phyloP scores from a whole-genome alignment of 2,888 invertebrate species.

The Sminthurinus aureus region DNA sequence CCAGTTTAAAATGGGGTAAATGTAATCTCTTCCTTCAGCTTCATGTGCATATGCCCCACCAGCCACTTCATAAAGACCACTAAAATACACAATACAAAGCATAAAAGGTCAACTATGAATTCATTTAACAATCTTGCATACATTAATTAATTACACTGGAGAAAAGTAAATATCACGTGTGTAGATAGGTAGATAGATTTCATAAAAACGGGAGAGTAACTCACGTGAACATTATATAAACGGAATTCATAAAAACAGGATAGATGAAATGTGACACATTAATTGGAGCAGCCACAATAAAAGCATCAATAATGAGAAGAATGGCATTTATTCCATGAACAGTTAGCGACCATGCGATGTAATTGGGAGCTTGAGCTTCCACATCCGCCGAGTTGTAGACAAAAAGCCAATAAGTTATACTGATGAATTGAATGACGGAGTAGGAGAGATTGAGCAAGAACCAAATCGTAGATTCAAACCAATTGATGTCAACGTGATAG shows the following conservation, averaged over 20 bases:
- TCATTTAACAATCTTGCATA: neutral
- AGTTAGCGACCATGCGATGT: neutral
- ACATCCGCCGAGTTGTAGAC: neutral
- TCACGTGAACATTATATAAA: slow-evolving; percentile 30
- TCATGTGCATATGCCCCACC: slow-evolving; percentile 14
- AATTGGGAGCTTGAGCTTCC: neutral
- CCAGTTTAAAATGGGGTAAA: slow-evolving; percentile 34
- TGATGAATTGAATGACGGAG: slow-evolving; percentile 21
- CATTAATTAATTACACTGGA: neutral
- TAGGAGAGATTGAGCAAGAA: slow-evolving; percentile 15
- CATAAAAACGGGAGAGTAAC: neutral
- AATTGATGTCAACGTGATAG: slow-evolving; percentile 22
- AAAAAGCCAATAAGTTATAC: slow-evolving; percentile 22
- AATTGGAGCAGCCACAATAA: slow-evolving; percentile 24
- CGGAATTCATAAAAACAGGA: slow-evolving; percentile 17
- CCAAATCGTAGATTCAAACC: slow-evolving; percentile 26
- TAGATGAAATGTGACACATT: slow-evolving; percentile 26
- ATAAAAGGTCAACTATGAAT: too few relatives aligned
- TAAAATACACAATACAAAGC: slow-evolving; percentile 20
- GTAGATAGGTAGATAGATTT: neutral
- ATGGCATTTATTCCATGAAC: slow-evolving; percentile 36
- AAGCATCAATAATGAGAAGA: slow-evolving; percentile 10
- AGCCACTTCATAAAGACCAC: slow-evolving; percentile 29
- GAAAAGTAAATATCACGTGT: neutral
- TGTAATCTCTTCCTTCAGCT: neutral